Evolutionary conservation across 1,140 invertebrate species (phyloP), one percentile per base, ranked within the genome.

Genomic region (Chymomyza costata): DNA sequence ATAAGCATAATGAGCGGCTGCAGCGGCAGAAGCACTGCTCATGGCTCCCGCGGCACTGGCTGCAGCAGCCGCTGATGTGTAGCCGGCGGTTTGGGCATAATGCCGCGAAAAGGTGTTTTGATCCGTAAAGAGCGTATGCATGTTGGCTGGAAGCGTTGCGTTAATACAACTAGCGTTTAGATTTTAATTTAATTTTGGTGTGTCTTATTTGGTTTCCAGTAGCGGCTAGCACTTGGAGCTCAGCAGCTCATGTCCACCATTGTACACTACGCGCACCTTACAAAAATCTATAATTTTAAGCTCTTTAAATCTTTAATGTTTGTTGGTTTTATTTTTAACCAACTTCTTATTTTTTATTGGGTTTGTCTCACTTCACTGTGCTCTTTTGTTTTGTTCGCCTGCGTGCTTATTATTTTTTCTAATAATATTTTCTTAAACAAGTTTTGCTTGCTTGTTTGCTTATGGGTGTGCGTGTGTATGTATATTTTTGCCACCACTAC

Each of bases 51-150:
- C 82, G 15, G 88, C 49, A 30, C 48, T 76, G 6, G 68, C 74
- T 46, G 81, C 82, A 0, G 86, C 81, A 39, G 88, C 87, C 3
- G 87, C 87, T 0, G 87, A 80, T 5, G 87, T 86, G 0, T 88
- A 86, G 51, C 88, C 88, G 44, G 88, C 87, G 14, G 88, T 86
- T 59, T 89, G 89, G 18, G 87, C 86, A 39, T 87, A 87, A 68
- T 89, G 87, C 15, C 87, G 86, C 37, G 86, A 76, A 48, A 86
- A 92, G 34, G 93, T 92, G 76, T 93, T 94, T 85, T 95, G 94
- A 86, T 95, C 94, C 52, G 92, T 91, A 86, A 95, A 95, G 54
- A 96, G 87, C 39, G 94, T 93, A 84, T 96, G 94, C 94, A 96
- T 96, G 7, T 32, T 48, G 28, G 16, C n/a, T n/a, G 6, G 1